phyloP scores from a whole-genome alignment of 2,113 vertebrate species.

The Pelvicachromis taeniatus region DNA sequence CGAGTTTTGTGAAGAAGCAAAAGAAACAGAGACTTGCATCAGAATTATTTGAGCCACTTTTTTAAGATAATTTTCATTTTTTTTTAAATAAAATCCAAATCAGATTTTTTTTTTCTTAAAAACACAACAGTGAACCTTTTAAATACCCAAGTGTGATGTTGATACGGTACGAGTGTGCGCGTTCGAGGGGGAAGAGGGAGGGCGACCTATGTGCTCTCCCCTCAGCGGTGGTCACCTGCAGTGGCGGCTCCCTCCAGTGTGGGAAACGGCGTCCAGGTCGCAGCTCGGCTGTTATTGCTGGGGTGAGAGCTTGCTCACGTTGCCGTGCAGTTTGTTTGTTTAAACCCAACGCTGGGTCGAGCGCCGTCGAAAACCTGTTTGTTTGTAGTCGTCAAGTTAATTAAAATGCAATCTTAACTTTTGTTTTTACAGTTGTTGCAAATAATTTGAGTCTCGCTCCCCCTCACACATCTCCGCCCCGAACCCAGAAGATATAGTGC shows the following conservation, averaged over 20 bases:
- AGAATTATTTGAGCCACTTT: background rate
- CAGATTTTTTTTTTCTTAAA: background rate
- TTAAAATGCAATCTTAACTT: slow-evolving; percentile 72
- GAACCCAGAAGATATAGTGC: background rate
- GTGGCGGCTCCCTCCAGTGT: slow-evolving; percentile 59
- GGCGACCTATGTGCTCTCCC: background rate
- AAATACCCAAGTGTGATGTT: background rate
- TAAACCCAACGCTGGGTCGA: slow-evolving; percentile 71
- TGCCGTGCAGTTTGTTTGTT: slow-evolving; percentile 78
- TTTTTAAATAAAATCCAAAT: background rate
- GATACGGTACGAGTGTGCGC: background rate
- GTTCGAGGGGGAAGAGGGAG: background rate
- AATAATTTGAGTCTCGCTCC: slow-evolving; percentile 25
- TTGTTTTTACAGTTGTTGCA: slow-evolving; percentile 72
- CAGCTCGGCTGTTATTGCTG: slow-evolving; percentile 80
- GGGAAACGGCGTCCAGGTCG: slow-evolving; percentile 71
- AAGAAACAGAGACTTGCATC: background rate
- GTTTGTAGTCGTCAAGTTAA: slow-evolving; percentile 75
- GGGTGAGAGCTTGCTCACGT: slow-evolving; percentile 71
- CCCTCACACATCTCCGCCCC: background rate
- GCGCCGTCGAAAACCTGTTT: slow-evolving; percentile 77
- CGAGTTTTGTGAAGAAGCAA: background rate
- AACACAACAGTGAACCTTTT: background rate
- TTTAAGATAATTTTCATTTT: background rate
- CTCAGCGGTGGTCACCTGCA: slow-evolving; percentile 67